Percentiles rank a stretch among this genome's conserved stretches.
These are phyloP conservation scores for Melanerpes formicivorus DNA, from an alignment of 2,113 vertebrate species.

Conservation along the genomic window DNA sequence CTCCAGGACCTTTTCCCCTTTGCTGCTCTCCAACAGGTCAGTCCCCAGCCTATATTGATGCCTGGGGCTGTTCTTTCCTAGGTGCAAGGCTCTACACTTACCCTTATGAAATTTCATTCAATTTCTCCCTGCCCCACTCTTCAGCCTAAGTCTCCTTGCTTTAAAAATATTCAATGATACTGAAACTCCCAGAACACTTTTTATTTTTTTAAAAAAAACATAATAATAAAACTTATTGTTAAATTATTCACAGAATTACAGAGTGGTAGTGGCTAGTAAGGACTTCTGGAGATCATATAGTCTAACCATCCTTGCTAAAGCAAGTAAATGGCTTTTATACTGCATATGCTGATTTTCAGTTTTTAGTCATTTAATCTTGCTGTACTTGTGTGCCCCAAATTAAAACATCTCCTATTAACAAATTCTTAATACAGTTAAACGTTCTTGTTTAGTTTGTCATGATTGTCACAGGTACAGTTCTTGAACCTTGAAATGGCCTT, in stretches of 20 bases:
- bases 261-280: neutral
- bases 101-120: too few relatives aligned
- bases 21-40: too few relatives aligned
- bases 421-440: neutral
- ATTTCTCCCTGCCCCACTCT: too few relatives aligned
- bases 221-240: neutral
- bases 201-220: neutral
- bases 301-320: neutral
- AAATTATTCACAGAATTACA: neutral
- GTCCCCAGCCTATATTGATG: too few relatives aligned
- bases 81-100: too few relatives aligned
- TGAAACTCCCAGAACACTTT: neutral
- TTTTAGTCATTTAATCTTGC: neutral
- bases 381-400: neutral
- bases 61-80: too few relatives aligned
- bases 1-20: too few relatives aligned
- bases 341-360: neutral
- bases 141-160: neutral
- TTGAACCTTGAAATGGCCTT: neutral
- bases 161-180: neutral
- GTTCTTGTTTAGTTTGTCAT: neutral
- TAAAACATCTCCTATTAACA: neutral
- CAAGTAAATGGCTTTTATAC: neutral
- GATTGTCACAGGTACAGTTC: neutral
- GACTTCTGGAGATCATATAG: neutral